Conservation (phyloP, 2,113 vertebrate species). For the Toxostoma redivivum region DNA sequence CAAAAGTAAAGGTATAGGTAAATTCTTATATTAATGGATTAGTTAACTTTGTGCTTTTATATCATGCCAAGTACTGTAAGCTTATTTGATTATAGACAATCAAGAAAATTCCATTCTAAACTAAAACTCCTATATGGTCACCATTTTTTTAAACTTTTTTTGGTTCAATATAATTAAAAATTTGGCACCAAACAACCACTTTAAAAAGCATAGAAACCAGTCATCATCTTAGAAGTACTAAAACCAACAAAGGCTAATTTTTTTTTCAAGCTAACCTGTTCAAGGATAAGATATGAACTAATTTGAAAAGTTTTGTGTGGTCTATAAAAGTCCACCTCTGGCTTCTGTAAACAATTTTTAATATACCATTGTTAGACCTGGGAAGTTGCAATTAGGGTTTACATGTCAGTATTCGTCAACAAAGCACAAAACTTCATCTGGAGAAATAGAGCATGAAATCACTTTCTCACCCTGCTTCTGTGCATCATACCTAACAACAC, state of each 20-base stretch:
- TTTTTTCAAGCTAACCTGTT: background rate
- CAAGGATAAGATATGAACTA: background rate
- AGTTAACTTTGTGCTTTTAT: background rate
- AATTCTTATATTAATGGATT: background rate
- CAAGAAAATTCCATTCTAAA: background rate
- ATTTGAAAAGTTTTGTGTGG: background rate
- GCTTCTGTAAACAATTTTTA: background rate
- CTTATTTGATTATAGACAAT: background rate
- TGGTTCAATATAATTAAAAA: background rate
- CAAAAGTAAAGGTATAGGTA: background rate
- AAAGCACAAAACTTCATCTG: slow-evolving; percentile 54
- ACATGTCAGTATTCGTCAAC: slow-evolving; percentile 6
- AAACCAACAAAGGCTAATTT: background rate
- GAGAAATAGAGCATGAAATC: slow-evolving; percentile 70
- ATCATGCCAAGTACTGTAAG: background rate
- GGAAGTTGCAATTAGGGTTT: slow-evolving; percentile 17
- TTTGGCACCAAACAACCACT: background rate
- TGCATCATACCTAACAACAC: slow-evolving; percentile 55
- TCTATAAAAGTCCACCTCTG: background rate
- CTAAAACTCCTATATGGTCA: background rate
- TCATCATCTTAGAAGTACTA: background rate
- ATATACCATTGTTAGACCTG: slow-evolving; percentile 12
- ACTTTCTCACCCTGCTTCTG: slow-evolving; percentile 55
- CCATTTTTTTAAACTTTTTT: background rate
- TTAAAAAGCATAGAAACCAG: background rate